Evolutionary conservation across 2,797 vertebrate genomes (phyloP), one percentile per base, ranked within the genome.

Genomic region (Enteromius radiatus): DNA sequence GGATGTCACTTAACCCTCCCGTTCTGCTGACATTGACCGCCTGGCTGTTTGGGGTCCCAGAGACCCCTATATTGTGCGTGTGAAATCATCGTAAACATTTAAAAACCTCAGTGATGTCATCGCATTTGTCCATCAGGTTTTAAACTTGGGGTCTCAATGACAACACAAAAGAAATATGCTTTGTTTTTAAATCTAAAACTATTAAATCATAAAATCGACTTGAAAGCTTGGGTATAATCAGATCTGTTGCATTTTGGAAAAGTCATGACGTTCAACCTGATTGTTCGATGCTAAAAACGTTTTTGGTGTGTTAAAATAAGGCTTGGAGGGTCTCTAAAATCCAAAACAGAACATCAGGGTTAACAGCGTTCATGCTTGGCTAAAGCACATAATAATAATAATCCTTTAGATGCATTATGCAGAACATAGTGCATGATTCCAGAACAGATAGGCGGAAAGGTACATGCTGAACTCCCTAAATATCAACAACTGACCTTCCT

Each of bases 401-500:
- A 23, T 67, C 52, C 28, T 36, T 31, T 26, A 19, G 7, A 59
- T 77, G 38, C 26, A 68, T 26, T 41, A 45, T 33, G 63, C 71
- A 68, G 43, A 61, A 76, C 21, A 64, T 31, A 54, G 11, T 36
- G 38, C 59, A 36, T n/a, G 38, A 56, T 74, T 82, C 71, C 52
- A 80, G 38, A 47, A 63, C 86, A 83, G 89, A 88, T 95, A 93
- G 94, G 94, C 14, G 94, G 90, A 93, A 95, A 93, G 92, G 90
- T 89, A 92, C 90, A 94, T 93, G 91, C 92, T 88, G 93, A 93
- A 93, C 93, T 82, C 78, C 84, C 93, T 91, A 94, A 96, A 96
- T 94, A 96, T 94, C 95, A 91, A 90, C 92, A 90, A 94, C 94
- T 95, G 95, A 95, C 93, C 95, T 94, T 93, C 91, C 91, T 91